Evolutionary conservation across 2,797 vertebrate genomes (phyloP), one percentile per base, ranked within the genome.

Genomic region (Hydrocynus forskahlii): DNA sequence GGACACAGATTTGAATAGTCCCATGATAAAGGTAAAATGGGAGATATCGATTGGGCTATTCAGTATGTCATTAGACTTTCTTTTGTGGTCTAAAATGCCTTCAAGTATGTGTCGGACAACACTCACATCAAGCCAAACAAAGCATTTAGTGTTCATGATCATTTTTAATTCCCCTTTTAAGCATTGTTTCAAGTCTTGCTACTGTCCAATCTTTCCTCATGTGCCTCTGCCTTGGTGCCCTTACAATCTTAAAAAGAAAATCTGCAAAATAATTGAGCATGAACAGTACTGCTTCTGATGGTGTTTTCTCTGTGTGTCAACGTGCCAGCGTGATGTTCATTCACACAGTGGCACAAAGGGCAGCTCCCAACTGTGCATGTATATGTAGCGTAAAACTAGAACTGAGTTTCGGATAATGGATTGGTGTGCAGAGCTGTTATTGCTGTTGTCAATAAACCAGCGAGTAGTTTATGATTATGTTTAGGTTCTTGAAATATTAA

Each of bases 1-100:
- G 4, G 73, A 86, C 84, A 54, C 74, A 86, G 84, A 88, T 12
- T 57, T 1, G 69, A 75, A 76, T 57, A 1, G 64, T 81, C 81
- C 63, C 66, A 78, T 55, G 45, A 55, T 77, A 55, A 72, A 62
- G 35, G 50, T 74, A 9, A 75, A 78, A 78, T 59, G 62, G 45
- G 52, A 73, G 75, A 78, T 64, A 64, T 62, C 38, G 12, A 8
- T 14, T 25, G n/a, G 35, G n/a, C 45, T 84, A 79, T 86, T 83
- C 59, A 76, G 79, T 62, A 79, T 50, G 38, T 43, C 40, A 72
- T 83, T 88, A 60, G 83, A 75, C 84, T 63, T 29, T 63, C 60
- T 14, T 29, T 63, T 75, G 59, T 75, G 74, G 62, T 83, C 85
- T 86, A 2, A 84, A 85, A 85, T 21, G 19, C 57, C 62, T 77